phyloP scores from a whole-genome alignment of 1,140 invertebrate species.

The Lordiphosa collinella region DNA sequence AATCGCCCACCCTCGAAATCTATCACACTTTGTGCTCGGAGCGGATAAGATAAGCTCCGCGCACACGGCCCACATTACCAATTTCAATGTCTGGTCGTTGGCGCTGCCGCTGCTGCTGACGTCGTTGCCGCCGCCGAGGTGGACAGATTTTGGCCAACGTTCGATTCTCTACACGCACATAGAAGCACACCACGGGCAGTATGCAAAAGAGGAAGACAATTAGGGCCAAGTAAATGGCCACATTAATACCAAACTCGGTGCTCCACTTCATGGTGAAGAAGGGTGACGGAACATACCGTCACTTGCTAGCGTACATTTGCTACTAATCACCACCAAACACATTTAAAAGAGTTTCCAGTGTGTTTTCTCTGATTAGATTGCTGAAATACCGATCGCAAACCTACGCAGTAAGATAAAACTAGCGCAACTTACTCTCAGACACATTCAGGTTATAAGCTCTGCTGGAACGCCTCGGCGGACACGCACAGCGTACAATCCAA shows the following conservation, averaged over 20 bases:
- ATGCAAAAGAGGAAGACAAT: constrained; percentile 46
- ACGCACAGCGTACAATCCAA: constrained; percentile 40
- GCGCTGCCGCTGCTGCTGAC: constrained; percentile 3
- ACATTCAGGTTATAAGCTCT: neutral
- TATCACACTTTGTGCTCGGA: neutral
- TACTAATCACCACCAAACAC: constrained; percentile 20
- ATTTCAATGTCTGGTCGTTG: constrained; percentile 35
- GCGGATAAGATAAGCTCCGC: constrained; percentile 54
- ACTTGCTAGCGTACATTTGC: constrained; percentile 4
- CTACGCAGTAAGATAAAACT: constrained; percentile 5
- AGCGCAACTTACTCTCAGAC: neutral
- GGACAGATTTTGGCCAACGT: constrained; percentile 55
- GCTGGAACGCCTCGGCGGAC: constrained; percentile 10
- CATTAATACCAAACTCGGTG: constrained; percentile 21
- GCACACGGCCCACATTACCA: constrained; percentile 65
- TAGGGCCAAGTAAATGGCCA: constrained; percentile 43
- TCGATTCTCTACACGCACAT: constrained; percentile 55
- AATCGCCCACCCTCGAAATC: constrained; percentile 19
- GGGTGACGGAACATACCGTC: constrained; percentile 3
- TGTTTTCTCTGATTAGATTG: constrained; percentile 5
- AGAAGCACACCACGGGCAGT: constrained; percentile 57
- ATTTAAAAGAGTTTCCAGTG: constrained; percentile 1
- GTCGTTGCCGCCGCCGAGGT: constrained; percentile 38
- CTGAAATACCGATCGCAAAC: constrained; percentile 5
- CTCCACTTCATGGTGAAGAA: constrained; percentile 26